Conservation (phyloP, 2,888 invertebrate genomes). For the Hydraecia micacea region DNA sequence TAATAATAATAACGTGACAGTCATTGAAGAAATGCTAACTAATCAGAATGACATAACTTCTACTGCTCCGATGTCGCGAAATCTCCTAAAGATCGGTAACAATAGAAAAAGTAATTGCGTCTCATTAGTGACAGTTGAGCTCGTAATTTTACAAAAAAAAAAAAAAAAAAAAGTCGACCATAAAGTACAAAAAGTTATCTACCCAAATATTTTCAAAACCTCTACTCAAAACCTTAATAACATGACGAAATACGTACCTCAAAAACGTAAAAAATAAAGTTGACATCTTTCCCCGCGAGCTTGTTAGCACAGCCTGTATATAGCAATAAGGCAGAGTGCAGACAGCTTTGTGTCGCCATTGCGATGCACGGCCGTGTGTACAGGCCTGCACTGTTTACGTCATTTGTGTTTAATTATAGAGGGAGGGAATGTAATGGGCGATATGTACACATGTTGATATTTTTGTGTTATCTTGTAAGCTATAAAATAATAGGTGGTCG, state of each 20-base stretch:
- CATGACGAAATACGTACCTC: not conserved
- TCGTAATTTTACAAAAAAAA: no score
- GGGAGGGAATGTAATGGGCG: slow-evolving; percentile 64
- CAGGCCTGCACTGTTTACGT: slow-evolving; percentile 70
- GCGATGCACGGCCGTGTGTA: slow-evolving; percentile 76
- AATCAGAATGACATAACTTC: not conserved
- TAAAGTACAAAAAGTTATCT: not conserved
- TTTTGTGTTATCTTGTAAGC: slow-evolving; percentile 22
- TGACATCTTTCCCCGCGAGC: not conserved
- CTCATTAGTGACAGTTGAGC: no score
- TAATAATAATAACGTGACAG: no score
- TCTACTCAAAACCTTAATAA: not conserved
- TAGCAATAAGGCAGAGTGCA: slow-evolving; percentile 88
- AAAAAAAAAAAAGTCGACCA: rapidly evolving
- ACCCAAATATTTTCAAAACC: not conserved
- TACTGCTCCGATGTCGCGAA: no score
- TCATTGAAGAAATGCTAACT: not conserved
- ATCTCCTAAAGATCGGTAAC: no score
- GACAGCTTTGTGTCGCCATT: slow-evolving; percentile 84
- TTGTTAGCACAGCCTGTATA: slow-evolving; percentile 71
- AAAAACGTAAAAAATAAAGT: not conserved
- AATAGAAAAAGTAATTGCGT: no score
- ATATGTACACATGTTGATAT: slow-evolving; percentile 26
- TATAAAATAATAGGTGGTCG: not conserved
- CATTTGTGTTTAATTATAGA: slow-evolving; percentile 85